phyloP scores from a whole-genome alignment of 2,888 invertebrate species.

The Gnatocerus cornutus region DNA sequence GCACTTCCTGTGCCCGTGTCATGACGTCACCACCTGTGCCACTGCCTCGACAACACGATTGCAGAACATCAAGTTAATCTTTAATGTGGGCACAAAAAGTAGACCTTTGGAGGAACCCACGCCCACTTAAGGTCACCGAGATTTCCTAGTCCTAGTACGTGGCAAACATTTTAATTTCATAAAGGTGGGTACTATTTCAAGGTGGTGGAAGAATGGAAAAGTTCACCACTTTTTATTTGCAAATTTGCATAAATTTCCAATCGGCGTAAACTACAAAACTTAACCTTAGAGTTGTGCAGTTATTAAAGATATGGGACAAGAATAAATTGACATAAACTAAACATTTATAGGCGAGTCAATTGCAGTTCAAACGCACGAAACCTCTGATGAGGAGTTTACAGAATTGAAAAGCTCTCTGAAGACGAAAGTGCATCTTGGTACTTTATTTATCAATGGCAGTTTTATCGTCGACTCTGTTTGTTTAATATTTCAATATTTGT shows the following conservation, averaged over 20 bases:
- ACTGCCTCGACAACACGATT: slow-evolving; percentile 39
- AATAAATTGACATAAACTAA: no score
- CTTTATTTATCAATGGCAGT: slow-evolving; percentile 11
- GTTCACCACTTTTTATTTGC: no score
- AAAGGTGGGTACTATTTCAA: no score
- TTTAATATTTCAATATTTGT: slow-evolving; percentile 41
- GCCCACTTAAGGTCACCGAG: background rate
- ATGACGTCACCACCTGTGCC: slow-evolving; percentile 65
- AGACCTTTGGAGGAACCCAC: background rate
- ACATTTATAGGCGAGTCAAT: no score
- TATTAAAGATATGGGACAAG: no score
- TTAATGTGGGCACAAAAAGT: slow-evolving; percentile 2
- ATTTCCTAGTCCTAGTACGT: background rate
- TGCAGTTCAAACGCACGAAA: no score
- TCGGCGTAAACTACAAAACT: no score
- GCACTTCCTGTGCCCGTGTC: slow-evolving; percentile 65
- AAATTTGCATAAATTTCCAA: no score
- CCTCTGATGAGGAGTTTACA: no score
- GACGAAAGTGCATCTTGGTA: background rate
- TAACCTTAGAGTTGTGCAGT: no score
- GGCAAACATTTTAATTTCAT: no score
- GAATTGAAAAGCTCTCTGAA: background rate
- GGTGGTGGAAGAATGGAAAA: no score
- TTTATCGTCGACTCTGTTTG: slow-evolving; percentile 33
- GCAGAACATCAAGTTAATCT: slow-evolving; percentile 3